phyloP scores from a whole-genome alignment of 2,888 invertebrate species.

The Agrotis exclamationis region DNA sequence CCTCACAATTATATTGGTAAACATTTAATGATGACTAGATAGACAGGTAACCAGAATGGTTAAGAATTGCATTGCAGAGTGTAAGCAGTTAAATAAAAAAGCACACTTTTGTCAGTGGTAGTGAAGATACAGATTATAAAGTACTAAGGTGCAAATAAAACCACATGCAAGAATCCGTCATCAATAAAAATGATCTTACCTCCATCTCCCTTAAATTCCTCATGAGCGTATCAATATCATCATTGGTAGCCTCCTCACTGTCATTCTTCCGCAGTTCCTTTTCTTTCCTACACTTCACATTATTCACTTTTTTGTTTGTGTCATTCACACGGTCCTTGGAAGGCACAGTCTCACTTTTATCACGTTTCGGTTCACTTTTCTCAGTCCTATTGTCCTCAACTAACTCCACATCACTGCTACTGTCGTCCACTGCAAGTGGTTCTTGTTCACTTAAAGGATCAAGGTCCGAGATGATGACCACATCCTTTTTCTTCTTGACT shows the following conservation, averaged over 20 bases:
- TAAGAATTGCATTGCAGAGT: background rate
- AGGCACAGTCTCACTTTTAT: constrained; percentile 82
- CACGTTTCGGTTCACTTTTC: constrained; percentile 80
- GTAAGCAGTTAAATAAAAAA: background rate
- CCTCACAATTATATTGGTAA: background rate
- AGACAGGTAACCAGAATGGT: background rate
- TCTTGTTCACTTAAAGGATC: constrained; percentile 84
- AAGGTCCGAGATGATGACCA: constrained; percentile 83
- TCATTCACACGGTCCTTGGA: constrained; percentile 78
- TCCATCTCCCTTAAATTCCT: constrained; percentile 85
- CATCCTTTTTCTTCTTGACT: constrained; percentile 85
- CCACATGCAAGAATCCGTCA: constrained; percentile 18
- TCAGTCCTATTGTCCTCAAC: constrained; percentile 80
- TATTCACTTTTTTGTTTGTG: constrained; percentile 72
- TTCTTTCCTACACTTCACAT: constrained; percentile 68
- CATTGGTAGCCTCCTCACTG: constrained; percentile 77
- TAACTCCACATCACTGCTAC: constrained; percentile 89
- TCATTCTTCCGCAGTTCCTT: constrained; percentile 69
- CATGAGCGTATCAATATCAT: constrained; percentile 83
- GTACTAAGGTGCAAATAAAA: constrained; percentile 34
- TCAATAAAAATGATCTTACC: constrained; percentile 70
- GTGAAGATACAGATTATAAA: background rate
- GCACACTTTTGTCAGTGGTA: background rate
- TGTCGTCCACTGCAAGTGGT: constrained; percentile 84
- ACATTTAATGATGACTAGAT: too few relatives aligned